Evolutionary conservation across 1,140 invertebrate species (phyloP).

Genomic region (Drosophila navojoa): DNA sequence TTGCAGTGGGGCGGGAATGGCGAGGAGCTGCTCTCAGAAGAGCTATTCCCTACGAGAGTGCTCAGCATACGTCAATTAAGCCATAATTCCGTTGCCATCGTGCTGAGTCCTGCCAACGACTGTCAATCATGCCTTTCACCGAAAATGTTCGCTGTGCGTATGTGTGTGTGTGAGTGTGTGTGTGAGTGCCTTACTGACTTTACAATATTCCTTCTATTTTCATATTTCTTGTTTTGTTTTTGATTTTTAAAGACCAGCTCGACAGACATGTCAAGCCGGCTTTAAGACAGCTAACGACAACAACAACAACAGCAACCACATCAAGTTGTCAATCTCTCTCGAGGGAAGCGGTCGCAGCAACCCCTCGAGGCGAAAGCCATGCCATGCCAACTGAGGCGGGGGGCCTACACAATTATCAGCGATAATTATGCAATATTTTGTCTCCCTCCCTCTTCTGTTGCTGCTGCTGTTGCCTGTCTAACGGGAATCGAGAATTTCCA

Average conservation of each 20-base stretch:
- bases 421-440: conserved; percentile 76
- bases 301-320: conserved; percentile 59
- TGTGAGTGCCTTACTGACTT: conserved; percentile 73
- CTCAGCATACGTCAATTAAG: conserved; percentile 78
- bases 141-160: conserved; percentile 22
- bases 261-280: conserved; percentile 56
- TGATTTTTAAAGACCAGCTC: conserved; percentile 33
- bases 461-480: neutral
- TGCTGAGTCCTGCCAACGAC: conserved; percentile 62
- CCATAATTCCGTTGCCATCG: conserved; percentile 75
- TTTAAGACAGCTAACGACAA: conserved; percentile 61
- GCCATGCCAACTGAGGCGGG: neutral
- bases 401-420: conserved; percentile 68
- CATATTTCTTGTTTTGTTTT: neutral
- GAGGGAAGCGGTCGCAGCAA: conserved; percentile 49
- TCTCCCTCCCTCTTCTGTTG: neutral
- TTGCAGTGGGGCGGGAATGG: neutral
- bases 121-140: conserved; percentile 75
- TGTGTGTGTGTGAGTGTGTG: conserved; percentile 28
- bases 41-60: conserved; percentile 48
- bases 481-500: neutral
- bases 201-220: conserved; percentile 17
- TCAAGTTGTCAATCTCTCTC: conserved; percentile 63
- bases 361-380: conserved; percentile 37
- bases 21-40: conserved; percentile 7